Evolutionary conservation across 2,113 vertebrate species (phyloP).

Genomic region (Paedocypris sp.): DNA sequence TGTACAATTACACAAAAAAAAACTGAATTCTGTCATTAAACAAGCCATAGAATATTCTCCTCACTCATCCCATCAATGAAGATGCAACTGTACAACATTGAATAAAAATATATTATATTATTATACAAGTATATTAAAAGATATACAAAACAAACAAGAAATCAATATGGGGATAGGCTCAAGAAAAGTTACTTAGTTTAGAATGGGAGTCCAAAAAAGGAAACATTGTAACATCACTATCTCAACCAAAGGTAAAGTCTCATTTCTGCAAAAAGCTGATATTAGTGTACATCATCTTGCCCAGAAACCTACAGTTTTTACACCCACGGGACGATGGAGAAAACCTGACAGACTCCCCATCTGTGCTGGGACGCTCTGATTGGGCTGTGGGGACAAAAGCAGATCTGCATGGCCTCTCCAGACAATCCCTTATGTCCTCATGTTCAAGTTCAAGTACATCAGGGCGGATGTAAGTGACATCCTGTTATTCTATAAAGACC

Average conservation of each 20-base stretch:
- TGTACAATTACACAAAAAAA: too few relatives aligned
- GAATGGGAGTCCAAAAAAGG: too few relatives aligned
- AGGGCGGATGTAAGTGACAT: not conserved
- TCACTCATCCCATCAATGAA: too few relatives aligned
- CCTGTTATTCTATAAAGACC: not conserved
- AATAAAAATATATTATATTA: too few relatives aligned
- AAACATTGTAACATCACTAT: too few relatives aligned
- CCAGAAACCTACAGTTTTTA: not conserved
- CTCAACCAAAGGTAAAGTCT: not conserved
- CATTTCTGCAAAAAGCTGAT: not conserved
- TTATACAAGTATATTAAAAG: too few relatives aligned
- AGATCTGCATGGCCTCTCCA: not conserved
- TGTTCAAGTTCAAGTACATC: not conserved
- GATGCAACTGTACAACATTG: too few relatives aligned
- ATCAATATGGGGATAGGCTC: too few relatives aligned
- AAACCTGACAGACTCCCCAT: constrained; percentile 15
- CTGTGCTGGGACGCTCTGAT: constrained; percentile 17
- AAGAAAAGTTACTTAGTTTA: too few relatives aligned
- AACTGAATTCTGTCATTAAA: too few relatives aligned
- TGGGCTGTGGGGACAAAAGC: constrained; percentile 18
- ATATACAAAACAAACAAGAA: too few relatives aligned
- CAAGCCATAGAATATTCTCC: too few relatives aligned
- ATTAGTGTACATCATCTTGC: not conserved
- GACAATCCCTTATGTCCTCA: not conserved
- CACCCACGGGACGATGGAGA: constrained; percentile 1